Evolutionary conservation across 2,797 vertebrate genomes (phyloP).

Genomic region (Microctenopoma lineatum): DNA sequence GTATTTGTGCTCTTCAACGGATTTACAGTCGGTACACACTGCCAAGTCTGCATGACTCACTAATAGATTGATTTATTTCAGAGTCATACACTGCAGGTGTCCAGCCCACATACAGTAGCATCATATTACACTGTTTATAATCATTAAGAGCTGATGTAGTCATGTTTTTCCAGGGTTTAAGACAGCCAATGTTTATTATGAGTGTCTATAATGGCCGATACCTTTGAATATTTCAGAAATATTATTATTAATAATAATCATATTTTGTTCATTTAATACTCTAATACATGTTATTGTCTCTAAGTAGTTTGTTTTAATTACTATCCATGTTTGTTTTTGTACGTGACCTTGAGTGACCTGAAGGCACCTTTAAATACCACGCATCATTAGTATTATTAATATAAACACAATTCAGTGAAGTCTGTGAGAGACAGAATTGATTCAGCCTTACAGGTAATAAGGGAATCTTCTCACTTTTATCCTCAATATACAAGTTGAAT

Average conservation of each 20-base stretch:
- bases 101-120: not conserved
- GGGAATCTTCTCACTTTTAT: not conserved
- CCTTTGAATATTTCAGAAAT: too few relatives aligned
- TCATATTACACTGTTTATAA: not conserved
- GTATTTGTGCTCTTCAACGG: slow-evolving; percentile 6
- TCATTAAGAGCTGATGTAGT: not conserved
- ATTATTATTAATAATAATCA: too few relatives aligned
- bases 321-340: too few relatives aligned
- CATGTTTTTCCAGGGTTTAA: not conserved
- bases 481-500: slow-evolving; percentile 25
- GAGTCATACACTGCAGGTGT: slow-evolving; percentile 14
- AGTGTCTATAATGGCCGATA: too few relatives aligned
- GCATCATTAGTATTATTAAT: too few relatives aligned
- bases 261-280: too few relatives aligned
- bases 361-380: too few relatives aligned
- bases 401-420: not conserved
- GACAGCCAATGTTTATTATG: too few relatives aligned
- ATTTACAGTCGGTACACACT: slow-evolving; percentile 29
- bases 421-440: not conserved
- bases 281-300: too few relatives aligned
- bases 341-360: too few relatives aligned
- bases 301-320: too few relatives aligned
- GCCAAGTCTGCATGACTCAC: slow-evolving; percentile 13
- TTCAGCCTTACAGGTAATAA: not conserved
- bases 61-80: slow-evolving; percentile 27